Evolutionary conservation across 2,888 invertebrate species (phyloP).

Genomic region (Drosophila peninsularis): DNA sequence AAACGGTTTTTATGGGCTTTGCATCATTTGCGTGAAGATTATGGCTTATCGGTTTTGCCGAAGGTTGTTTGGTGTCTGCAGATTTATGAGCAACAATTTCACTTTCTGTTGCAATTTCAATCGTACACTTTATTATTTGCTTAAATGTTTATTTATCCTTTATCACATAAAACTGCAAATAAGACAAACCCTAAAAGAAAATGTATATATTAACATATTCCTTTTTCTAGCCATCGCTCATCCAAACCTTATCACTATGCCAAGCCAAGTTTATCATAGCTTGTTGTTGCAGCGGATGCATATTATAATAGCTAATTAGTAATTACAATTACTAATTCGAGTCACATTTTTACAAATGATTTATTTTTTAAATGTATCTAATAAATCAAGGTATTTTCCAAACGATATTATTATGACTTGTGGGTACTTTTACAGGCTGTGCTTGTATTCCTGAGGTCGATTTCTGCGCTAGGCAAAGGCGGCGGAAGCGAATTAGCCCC

Average conservation of each 20-base stretch:
- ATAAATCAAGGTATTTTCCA: not conserved
- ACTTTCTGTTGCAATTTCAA: constrained; percentile 55
- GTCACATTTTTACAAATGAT: too few species aligned
- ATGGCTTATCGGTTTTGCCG: constrained; percentile 20
- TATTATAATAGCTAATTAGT: not conserved
- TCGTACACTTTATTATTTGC: constrained; percentile 20
- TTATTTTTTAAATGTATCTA: too few species aligned
- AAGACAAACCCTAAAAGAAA: not conserved
- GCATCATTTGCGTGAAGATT: constrained; percentile 27
- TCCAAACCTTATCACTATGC: too few species aligned
- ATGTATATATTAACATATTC: too few species aligned
- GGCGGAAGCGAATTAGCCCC: constrained; percentile 10
- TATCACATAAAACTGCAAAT: not conserved
- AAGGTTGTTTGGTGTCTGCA: constrained; percentile 29
- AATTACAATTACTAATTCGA: too few species aligned
- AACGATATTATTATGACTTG: too few species aligned
- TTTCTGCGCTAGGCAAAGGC: too few species aligned
- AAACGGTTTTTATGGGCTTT: constrained; percentile 62
- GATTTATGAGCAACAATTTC: constrained; percentile 64
- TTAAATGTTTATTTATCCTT: constrained; percentile 12
- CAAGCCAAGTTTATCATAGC: too few species aligned
- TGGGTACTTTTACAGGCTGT: too few species aligned
- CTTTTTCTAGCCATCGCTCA: too few species aligned
- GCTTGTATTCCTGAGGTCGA: too few species aligned
- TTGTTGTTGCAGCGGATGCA: not conserved